Percentiles rank a stretch among this genome's conserved stretches.
Evolutionary conservation across 2,888 invertebrate genomes (phyloP).

Genomic region (Troglohyphantes excavatus): DNA sequence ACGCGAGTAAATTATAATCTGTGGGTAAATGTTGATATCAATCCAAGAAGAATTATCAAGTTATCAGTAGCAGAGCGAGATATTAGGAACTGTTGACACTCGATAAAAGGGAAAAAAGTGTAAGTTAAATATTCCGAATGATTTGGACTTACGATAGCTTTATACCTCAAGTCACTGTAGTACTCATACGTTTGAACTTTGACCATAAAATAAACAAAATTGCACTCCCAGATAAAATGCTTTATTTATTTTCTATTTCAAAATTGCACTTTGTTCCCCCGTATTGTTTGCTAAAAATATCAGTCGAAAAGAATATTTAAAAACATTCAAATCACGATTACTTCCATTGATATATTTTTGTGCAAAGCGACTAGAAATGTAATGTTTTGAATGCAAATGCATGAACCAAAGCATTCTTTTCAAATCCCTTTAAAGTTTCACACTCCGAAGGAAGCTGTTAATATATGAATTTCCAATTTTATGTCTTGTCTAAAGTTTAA

Average conservation of each 20-base stretch:
- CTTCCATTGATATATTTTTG: no score
- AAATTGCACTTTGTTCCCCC: background rate
- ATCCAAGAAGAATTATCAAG: slow-evolving; percentile 12
- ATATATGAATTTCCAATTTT: no score
- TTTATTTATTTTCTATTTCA: background rate
- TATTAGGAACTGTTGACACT: slow-evolving; percentile 7
- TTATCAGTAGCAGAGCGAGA: slow-evolving; percentile 16
- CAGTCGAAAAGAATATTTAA: no score
- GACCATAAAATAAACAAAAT: background rate
- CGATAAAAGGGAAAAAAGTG: background rate
- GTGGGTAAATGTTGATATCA: background rate
- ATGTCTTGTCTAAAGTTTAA: no score
- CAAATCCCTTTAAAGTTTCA: no score
- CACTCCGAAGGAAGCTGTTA: no score
- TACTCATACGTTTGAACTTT: slow-evolving; percentile 3
- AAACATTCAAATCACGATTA: no score
- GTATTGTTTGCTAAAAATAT: background rate
- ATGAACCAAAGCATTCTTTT: no score
- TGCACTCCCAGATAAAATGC: background rate
- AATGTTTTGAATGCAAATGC: no score
- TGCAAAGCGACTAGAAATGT: no score
- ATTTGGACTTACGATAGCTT: background rate
- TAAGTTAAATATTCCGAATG: background rate
- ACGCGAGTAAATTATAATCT: background rate
- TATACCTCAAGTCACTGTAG: background rate